These are phyloP conservation scores for Plutomurus gul DNA, from an alignment of 1,140 invertebrate genomes.

Conservation along the genomic window DNA sequence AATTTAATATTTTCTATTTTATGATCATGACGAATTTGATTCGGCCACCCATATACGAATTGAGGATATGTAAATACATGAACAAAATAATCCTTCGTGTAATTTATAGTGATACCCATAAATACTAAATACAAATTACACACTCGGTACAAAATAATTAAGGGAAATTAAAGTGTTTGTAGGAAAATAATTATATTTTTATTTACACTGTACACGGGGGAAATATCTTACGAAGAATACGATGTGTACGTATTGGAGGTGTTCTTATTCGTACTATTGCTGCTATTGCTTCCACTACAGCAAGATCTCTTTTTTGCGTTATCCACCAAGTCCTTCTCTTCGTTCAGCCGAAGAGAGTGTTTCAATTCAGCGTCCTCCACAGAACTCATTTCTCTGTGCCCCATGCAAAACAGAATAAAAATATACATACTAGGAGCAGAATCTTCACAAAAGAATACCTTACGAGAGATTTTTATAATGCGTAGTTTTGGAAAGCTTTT, in stretches of 20 bases:
- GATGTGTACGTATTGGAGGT: neutral
- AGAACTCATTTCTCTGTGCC: slow-evolving; percentile 51
- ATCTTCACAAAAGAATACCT: neutral
- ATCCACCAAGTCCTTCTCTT: neutral
- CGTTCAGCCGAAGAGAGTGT: slow-evolving; percentile 38
- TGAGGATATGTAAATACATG: too few species aligned
- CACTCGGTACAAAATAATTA: too few species aligned
- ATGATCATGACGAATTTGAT: too few species aligned
- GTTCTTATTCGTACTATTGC: neutral
- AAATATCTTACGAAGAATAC: slow-evolving; percentile 1
- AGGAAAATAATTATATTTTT: too few species aligned
- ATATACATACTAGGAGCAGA: neutral
- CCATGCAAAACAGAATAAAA: slow-evolving; percentile 14
- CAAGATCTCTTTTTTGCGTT: slow-evolving; percentile 43
- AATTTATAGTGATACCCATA: too few species aligned
- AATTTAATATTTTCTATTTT: too few species aligned
- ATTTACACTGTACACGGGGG: too few species aligned
- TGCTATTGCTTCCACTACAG: slow-evolving; percentile 33
- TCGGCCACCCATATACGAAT: too few species aligned
- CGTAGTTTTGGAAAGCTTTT: too few species aligned
- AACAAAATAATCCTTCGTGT: too few species aligned
- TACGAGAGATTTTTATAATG: neutral
- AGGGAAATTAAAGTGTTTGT: too few species aligned
- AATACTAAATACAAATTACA: too few species aligned
- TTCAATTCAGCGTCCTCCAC: slow-evolving; percentile 50